Evolutionary conservation across 2,888 invertebrate species (phyloP).

Genomic region (Zeuzera pyrina): DNA sequence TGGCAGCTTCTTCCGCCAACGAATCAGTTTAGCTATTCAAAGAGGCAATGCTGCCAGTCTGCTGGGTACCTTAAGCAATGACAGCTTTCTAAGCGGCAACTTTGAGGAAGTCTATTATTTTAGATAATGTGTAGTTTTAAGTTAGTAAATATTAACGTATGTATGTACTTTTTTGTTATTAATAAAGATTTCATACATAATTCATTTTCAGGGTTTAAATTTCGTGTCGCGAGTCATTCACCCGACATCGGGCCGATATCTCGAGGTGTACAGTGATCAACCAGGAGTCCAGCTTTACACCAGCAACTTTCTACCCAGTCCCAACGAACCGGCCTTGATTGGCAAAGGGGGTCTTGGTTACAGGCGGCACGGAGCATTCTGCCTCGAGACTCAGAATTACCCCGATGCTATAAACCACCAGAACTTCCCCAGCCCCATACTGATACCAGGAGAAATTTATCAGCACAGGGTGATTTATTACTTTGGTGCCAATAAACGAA

Average conservation of each 20-base stretch:
- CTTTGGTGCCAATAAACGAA: slow-evolving; percentile 63
- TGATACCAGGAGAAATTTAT: slow-evolving; percentile 80
- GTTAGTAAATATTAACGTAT: too few relatives aligned
- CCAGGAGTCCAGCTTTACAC: slow-evolving; percentile 95
- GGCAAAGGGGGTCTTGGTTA: slow-evolving; percentile 71
- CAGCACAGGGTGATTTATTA: slow-evolving; percentile 80
- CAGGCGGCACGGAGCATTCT: slow-evolving; percentile 84
- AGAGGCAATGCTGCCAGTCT: too few relatives aligned
- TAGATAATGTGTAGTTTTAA: too few relatives aligned
- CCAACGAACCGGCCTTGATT: slow-evolving; percentile 36
- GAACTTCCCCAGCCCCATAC: slow-evolving; percentile 80
- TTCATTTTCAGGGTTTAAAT: slow-evolving; percentile 38
- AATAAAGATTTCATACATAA: too few relatives aligned
- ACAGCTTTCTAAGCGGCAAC: too few relatives aligned
- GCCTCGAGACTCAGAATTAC: slow-evolving; percentile 93
- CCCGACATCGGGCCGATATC: slow-evolving; percentile 77
- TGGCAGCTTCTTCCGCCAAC: too few relatives aligned
- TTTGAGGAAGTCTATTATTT: too few relatives aligned
- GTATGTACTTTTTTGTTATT: too few relatives aligned
- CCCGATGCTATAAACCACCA: slow-evolving; percentile 89
- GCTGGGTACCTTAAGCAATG: too few relatives aligned
- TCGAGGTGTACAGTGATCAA: slow-evolving; percentile 88
- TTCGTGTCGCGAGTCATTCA: slow-evolving; percentile 73
- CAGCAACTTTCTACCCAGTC: slow-evolving; percentile 78
- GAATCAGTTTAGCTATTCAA: too few relatives aligned